A percentile compares a stretch with the other conserved stretches of the same genome.
These are phyloP conservation scores for Chondrosia reniformis DNA, from an alignment of 37 sponge, comb jelly and placozoan genomes.

Conservation along the genomic window DNA sequence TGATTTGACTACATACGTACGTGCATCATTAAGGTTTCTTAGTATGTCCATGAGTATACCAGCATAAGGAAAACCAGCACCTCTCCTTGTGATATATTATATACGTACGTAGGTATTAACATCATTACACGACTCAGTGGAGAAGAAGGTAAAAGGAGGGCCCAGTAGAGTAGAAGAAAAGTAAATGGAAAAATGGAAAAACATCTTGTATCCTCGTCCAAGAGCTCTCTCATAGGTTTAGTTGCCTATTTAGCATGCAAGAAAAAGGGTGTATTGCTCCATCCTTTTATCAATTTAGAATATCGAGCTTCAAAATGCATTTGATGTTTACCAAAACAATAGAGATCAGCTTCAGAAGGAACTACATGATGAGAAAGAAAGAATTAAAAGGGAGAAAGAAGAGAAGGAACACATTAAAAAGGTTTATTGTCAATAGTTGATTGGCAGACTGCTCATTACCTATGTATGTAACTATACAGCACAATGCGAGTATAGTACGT, in stretches of 20 bases:
- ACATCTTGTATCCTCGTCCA: not conserved
- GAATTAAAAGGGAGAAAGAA: conserved; percentile 16
- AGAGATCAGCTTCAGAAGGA: conserved; percentile 62
- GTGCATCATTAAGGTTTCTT: not conserved
- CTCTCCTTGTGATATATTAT: too few relatives aligned
- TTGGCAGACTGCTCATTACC: not conserved
- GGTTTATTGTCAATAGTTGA: not conserved
- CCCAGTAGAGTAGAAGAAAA: too few relatives aligned
- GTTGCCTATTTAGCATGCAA: too few relatives aligned
- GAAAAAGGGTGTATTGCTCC: too few relatives aligned
- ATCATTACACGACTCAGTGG: not conserved
- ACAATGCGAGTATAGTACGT: not conserved
- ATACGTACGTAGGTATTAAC: not conserved
- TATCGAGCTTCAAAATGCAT: conserved; percentile 42
- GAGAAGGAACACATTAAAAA: conserved; percentile 27
- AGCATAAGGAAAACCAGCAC: too few relatives aligned
- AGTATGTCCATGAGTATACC: too few relatives aligned
- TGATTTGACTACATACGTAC: not conserved
- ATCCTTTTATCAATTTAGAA: too few relatives aligned
- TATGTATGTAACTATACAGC: not conserved
- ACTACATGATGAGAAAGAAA: conserved; percentile 19
- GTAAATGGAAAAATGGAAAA: too few relatives aligned
- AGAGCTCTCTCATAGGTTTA: too few relatives aligned
- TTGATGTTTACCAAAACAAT: conserved; percentile 42
- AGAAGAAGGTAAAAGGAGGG: too few relatives aligned